Conservation (phyloP, 2,888 invertebrate genomes). For the Pediacus dermestoides region DNA sequence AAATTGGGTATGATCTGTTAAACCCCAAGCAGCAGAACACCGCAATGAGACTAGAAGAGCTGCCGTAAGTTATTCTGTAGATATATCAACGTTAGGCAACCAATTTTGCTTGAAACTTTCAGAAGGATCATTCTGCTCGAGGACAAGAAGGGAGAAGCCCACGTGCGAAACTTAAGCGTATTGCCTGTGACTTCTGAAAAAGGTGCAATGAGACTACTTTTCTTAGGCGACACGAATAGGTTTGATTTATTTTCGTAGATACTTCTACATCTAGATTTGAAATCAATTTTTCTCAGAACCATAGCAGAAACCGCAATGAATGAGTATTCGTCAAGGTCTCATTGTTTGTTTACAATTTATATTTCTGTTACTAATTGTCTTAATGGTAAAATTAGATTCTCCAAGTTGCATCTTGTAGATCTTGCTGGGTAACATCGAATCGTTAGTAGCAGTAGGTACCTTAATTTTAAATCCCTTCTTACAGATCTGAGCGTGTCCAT, state of each 20-base stretch:
- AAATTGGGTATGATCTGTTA: conserved; percentile 54
- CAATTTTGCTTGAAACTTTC: conserved; percentile 21
- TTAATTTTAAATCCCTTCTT: conserved; percentile 14
- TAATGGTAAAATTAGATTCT: conserved; percentile 38
- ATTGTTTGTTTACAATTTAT: conserved; percentile 56
- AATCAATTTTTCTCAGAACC: conserved; percentile 40
- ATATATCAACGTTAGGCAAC: not conserved
- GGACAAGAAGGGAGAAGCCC: conserved; percentile 50
- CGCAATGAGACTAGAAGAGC: conserved; percentile 47
- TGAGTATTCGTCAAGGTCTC: conserved; percentile 54
- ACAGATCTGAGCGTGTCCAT: conserved; percentile 53
- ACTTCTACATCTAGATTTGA: no score
- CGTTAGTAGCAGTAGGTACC: no score
- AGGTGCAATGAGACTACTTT: conserved; percentile 53
- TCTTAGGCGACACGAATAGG: conserved; percentile 54
- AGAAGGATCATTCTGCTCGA: conserved; percentile 51
- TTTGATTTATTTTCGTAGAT: conserved; percentile 29
- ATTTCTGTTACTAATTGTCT: conserved; percentile 45
- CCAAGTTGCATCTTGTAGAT: conserved; percentile 56
- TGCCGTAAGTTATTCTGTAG: conserved; percentile 47
- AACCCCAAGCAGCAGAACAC: conserved; percentile 44
- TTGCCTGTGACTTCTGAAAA: conserved; percentile 50
- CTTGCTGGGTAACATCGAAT: conserved; percentile 52
- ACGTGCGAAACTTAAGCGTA: conserved; percentile 51
- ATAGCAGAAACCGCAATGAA: conserved; percentile 56